Conservation (phyloP, 2,113 vertebrate species). For the Fregetta grallaria region DNA sequence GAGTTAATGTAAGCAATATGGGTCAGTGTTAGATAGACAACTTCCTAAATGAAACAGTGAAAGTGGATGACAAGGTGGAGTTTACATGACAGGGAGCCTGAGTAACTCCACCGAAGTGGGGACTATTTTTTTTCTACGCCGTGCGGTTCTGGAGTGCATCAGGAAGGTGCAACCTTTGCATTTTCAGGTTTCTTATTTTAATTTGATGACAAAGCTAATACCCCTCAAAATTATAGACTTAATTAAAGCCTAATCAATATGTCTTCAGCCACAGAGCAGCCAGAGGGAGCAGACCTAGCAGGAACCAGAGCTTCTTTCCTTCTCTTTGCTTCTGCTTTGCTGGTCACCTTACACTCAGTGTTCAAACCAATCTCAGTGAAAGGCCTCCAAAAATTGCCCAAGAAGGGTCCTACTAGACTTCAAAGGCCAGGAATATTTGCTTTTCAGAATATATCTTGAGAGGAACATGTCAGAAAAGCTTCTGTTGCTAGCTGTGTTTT, state of each 20-base stretch:
- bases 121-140: background rate
- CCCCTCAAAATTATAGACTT: background rate
- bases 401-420: background rate
- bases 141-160: background rate
- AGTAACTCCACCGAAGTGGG: background rate
- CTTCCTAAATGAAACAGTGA: background rate
- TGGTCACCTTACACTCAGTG: background rate
- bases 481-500: background rate
- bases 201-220: background rate
- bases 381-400: background rate
- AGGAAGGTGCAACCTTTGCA: background rate
- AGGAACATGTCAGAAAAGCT: background rate
- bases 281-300: background rate
- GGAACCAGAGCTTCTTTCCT: background rate
- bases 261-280: background rate
- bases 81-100: background rate
- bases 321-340: background rate
- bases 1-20: background rate
- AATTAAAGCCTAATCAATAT: background rate
- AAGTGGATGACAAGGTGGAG: background rate
- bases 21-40: accelerated
- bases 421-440: background rate
- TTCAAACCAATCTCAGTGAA: background rate
- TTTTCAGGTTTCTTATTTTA: background rate
- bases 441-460: background rate